Conservation (phyloP, 2,113 vertebrate genomes). For the Physeter macrocephalus region DNA sequence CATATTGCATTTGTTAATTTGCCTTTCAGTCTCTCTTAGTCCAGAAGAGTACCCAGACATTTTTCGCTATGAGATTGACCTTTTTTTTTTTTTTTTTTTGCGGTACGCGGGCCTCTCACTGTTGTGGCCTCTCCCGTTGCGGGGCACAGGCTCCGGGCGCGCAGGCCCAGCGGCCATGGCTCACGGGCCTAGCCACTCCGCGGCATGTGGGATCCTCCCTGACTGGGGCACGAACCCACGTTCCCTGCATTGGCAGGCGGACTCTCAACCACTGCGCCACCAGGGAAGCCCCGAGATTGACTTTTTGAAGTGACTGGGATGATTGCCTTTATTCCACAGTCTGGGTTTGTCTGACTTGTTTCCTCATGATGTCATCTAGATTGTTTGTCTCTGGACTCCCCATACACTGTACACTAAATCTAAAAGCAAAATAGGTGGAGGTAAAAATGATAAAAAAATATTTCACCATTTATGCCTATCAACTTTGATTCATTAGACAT, state of each 20-base stretch:
- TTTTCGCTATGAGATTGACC: not conserved
- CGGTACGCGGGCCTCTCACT: too few species aligned
- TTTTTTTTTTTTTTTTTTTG: too few species aligned
- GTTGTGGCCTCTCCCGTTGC: too few species aligned
- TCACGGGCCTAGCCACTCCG: too few species aligned
- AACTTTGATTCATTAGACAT: not conserved
- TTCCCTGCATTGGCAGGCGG: too few species aligned
- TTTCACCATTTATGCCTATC: not conserved
- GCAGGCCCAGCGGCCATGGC: too few species aligned
- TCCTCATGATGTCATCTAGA: not conserved
- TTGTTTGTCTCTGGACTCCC: not conserved
- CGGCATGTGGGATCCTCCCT: too few species aligned
- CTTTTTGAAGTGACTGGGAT: not conserved
- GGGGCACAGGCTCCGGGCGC: too few species aligned
- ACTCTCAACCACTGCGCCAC: too few species aligned
- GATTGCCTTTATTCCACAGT: not conserved
- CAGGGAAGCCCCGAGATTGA: too few species aligned
- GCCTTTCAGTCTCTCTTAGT: not conserved
- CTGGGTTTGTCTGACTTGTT: not conserved
- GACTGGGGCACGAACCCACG: too few species aligned
- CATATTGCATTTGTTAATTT: not conserved
- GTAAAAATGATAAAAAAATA: conserved; percentile 3
- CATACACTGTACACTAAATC: not conserved
- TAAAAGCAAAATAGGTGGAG: not conserved
- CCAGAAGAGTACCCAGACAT: not conserved